These are phyloP conservation scores for Presbytis comata DNA, from an alignment of 2,797 vertebrate genomes.

Conservation along the genomic window DNA sequence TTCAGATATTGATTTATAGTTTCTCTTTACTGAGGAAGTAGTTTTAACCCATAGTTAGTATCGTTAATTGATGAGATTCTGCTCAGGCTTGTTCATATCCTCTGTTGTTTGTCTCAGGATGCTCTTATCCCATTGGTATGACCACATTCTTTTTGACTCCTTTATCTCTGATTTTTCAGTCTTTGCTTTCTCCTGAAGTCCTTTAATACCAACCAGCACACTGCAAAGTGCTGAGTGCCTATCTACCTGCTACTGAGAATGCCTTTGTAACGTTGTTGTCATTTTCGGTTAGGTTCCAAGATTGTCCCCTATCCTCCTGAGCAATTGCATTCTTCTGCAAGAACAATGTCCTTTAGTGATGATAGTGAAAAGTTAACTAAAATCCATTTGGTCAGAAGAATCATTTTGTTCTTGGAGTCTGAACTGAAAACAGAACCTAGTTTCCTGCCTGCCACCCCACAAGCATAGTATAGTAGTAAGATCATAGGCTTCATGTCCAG, in stretches of 20 bases:
- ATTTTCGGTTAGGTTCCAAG: neutral
- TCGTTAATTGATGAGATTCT: neutral
- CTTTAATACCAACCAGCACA: neutral
- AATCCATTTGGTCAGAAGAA: neutral
- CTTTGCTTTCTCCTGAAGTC: neutral
- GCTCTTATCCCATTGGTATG: neutral
- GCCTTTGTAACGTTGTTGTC: neutral
- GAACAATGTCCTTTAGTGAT: neutral
- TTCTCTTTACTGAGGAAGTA: neutral
- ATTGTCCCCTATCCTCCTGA: neutral
- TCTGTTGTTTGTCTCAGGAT: neutral
- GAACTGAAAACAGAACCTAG: neutral
- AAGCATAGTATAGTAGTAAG: neutral
- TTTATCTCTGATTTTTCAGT: neutral
- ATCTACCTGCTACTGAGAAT: neutral
- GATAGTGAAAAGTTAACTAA: neutral
- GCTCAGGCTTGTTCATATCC: neutral
- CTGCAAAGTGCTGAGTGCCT: neutral
- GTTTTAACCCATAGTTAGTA: neutral
- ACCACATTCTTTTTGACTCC: neutral
- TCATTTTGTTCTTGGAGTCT: neutral
- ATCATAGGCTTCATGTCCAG: neutral
- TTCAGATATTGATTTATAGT: neutral
- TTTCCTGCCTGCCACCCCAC: neutral
- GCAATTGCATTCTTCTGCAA: neutral